These are phyloP conservation scores for Cryptosula pallasiana DNA, from an alignment of 2,888 invertebrate genomes.

Conservation along the genomic window DNA sequence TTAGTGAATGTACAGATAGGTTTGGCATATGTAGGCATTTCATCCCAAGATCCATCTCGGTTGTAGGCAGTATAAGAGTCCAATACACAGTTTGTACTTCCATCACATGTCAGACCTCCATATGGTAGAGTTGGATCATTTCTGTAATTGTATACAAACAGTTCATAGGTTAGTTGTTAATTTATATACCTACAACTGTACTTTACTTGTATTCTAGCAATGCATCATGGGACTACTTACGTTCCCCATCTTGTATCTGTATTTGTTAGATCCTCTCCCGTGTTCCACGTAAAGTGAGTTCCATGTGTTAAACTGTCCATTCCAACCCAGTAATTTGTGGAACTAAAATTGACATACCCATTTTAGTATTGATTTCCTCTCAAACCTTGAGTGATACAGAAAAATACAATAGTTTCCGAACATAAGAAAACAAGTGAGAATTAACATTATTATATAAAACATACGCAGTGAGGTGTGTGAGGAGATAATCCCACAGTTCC, in stretches of 20 bases:
- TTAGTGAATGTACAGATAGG: neutral
- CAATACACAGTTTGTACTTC: neutral
- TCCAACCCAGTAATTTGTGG: constrained; percentile 20
- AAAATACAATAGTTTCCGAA: no score
- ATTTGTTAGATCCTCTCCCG: neutral
- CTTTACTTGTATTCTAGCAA: no score
- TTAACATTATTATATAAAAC: no score
- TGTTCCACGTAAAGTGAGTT: neutral
- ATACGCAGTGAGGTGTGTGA: neutral
- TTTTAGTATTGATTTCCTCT: no score
- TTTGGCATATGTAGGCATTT: neutral
- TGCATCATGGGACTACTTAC: no score
- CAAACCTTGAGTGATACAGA: no score
- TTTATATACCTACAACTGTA: no score
- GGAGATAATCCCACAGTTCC: neutral
- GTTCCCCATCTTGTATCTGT: neutral
- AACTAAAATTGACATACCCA: neutral
- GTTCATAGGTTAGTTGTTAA: no score
- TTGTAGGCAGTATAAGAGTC: neutral
- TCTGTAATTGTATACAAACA: no score
- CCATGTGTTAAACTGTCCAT: neutral
- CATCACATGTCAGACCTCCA: neutral
- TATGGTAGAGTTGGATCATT: constrained; percentile 2
- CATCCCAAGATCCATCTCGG: neutral
- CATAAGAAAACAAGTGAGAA: no score